These are phyloP conservation scores for Ischnura elegans DNA, from an alignment of 2,888 invertebrate genomes.

Conservation along the genomic window DNA sequence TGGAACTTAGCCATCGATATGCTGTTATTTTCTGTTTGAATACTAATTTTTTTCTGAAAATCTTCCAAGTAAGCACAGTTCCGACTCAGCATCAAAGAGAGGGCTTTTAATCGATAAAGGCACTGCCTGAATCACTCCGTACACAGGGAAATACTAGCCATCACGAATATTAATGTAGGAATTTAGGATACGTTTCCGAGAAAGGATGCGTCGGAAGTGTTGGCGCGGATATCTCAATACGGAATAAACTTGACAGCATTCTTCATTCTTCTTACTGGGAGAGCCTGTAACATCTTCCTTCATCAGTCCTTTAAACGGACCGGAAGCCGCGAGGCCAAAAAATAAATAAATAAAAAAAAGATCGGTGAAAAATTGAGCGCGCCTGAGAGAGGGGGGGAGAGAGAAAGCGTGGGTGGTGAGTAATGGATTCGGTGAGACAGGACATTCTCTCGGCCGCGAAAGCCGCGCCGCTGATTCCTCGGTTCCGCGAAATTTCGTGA, in stretches of 20 bases:
- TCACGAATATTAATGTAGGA: background rate
- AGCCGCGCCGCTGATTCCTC: background rate
- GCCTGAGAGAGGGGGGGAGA: background rate
- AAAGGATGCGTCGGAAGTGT: background rate
- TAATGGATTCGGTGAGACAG: background rate
- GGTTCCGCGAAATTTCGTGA: slow-evolving; percentile 13
- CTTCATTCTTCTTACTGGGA: no score
- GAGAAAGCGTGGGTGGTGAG: background rate
- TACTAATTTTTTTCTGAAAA: no score
- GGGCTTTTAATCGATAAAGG: no score
- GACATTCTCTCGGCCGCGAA: background rate
- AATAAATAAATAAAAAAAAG: background rate
- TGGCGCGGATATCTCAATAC: background rate
- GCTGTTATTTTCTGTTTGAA: no score
- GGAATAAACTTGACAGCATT: background rate
- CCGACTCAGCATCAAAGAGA: no score
- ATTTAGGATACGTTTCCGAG: background rate
- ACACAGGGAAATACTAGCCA: no score
- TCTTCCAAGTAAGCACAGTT: no score
- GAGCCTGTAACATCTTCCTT: background rate
- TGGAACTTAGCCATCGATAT: no score
- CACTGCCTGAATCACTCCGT: no score
- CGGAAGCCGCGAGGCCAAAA: background rate
- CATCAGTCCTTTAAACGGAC: background rate
- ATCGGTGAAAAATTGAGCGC: no score